phyloP scores from a whole-genome alignment of 2,888 invertebrate genomes.

The Ferdinandea cuprea region DNA sequence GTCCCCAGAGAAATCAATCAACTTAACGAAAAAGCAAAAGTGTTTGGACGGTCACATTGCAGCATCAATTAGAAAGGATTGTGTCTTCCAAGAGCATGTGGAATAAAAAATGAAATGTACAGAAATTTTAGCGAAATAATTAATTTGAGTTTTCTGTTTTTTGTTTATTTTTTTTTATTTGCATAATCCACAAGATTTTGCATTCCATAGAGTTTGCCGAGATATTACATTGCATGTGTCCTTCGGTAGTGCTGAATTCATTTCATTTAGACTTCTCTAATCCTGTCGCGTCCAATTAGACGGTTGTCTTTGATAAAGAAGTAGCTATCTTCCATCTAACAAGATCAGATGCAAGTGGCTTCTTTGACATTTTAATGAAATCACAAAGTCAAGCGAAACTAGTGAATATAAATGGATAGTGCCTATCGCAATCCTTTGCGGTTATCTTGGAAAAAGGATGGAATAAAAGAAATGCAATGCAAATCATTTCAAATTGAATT shows the following conservation, averaged over 20 bases:
- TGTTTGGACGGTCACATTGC: slow-evolving; percentile 42
- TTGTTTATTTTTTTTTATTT: not conserved
- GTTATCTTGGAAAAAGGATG: not conserved
- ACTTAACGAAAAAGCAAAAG: slow-evolving; percentile 19
- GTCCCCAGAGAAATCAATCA: slow-evolving; percentile 69
- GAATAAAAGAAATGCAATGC: slow-evolving; percentile 17
- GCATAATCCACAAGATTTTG: not conserved
- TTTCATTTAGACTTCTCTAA: slow-evolving; percentile 42
- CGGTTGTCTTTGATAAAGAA: slow-evolving; percentile 1
- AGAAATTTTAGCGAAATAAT: slow-evolving; percentile 6
- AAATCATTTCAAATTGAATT: slow-evolving; percentile 31
- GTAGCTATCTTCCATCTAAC: slow-evolving; percentile 10
- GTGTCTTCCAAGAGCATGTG: not conserved
- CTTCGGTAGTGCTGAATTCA: slow-evolving; percentile 20
- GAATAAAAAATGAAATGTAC: not conserved
- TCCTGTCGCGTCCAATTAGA: slow-evolving; percentile 26
- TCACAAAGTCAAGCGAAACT: slow-evolving; percentile 7
- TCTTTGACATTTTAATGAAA: slow-evolving; percentile 38
- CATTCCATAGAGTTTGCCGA: too few relatives aligned
- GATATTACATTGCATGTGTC: too few relatives aligned
- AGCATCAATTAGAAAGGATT: slow-evolving; percentile 23
- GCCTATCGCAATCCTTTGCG: slow-evolving; percentile 4
- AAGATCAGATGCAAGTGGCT: slow-evolving; percentile 13
- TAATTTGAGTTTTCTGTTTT: slow-evolving; percentile 40
- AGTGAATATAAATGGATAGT: slow-evolving; percentile 11